Conservation (phyloP, 2,797 vertebrate species). For the Coracias cyanogaster region DNA sequence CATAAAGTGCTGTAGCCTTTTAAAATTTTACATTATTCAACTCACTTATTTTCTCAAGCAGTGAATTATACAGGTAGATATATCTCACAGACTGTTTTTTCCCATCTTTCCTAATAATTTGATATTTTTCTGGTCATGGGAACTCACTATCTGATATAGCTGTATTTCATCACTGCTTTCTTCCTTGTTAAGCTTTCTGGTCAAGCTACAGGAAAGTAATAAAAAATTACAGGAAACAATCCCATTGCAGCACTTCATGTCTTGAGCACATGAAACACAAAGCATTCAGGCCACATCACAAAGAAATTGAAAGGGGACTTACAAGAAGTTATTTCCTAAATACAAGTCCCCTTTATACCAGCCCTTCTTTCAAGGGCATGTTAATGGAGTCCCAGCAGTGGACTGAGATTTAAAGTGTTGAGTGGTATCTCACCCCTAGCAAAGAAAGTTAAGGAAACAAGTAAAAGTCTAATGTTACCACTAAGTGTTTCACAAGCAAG, state of each 20-base stretch:
- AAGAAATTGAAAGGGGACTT: conserved; percentile 11
- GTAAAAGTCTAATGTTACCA: not conserved
- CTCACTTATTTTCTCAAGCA: not conserved
- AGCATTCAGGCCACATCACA: not conserved
- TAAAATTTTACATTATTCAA: not conserved
- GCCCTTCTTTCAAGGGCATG: not conserved
- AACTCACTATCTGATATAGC: not conserved
- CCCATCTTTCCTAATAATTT: not conserved
- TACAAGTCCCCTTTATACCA: not conserved
- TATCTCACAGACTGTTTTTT: not conserved
- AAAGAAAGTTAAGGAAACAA: not conserved
- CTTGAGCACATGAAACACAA: not conserved
- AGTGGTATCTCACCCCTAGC: not conserved
- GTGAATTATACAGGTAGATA: not conserved
- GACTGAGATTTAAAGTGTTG: not conserved
- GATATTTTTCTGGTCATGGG: not conserved
- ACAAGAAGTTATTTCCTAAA: not conserved
- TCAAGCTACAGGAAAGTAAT: not conserved
- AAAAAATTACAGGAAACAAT: not conserved
- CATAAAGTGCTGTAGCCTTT: not conserved
- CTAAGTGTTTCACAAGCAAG: not conserved
- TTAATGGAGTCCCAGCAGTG: not conserved
- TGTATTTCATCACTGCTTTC: not conserved
- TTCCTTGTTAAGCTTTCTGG: not conserved
- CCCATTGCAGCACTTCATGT: not conserved